Evolutionary conservation across 2,888 invertebrate species (phyloP).

Genomic region (Mamestra brassicae): DNA sequence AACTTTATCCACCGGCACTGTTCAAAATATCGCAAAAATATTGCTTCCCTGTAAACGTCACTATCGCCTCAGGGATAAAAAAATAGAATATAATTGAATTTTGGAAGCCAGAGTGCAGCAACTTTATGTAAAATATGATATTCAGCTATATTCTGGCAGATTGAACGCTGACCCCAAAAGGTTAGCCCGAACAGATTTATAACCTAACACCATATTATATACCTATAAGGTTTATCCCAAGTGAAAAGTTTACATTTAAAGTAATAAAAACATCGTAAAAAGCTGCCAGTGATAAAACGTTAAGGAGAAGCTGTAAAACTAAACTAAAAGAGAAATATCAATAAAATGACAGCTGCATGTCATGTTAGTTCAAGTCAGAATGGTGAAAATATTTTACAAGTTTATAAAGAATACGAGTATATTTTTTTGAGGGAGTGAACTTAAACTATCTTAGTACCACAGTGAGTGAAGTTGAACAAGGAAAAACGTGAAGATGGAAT

Average conservation of each 20-base stretch:
- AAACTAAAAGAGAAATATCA: conserved; percentile 34
- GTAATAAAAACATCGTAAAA: conserved; percentile 54
- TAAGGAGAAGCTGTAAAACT: conserved; percentile 41
- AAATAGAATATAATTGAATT: conserved; percentile 22
- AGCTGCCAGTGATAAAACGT: conserved; percentile 43
- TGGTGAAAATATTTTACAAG: background rate
- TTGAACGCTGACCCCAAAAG: conserved; percentile 18
- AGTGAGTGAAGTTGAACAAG: no score
- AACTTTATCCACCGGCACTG: background rate
- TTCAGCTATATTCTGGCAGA: conserved; percentile 10
- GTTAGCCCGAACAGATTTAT: background rate
- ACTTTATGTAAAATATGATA: conserved; percentile 11
- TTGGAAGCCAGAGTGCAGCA: conserved; percentile 1
- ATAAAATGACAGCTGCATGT: conserved; percentile 28
- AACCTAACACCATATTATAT: background rate
- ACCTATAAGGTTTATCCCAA: conserved; percentile 8
- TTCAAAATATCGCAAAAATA: background rate
- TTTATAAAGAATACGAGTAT: background rate
- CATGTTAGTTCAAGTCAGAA: conserved; percentile 8
- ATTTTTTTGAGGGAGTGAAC: background rate
- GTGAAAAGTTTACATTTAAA: conserved; percentile 52
- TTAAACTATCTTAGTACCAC: no score
- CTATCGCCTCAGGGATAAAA: conserved; percentile 1
- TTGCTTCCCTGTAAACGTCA: background rate
- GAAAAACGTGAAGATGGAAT: no score